phyloP scores from a whole-genome alignment of 1,140 invertebrate genomes.

The Bombus superbus region DNA sequence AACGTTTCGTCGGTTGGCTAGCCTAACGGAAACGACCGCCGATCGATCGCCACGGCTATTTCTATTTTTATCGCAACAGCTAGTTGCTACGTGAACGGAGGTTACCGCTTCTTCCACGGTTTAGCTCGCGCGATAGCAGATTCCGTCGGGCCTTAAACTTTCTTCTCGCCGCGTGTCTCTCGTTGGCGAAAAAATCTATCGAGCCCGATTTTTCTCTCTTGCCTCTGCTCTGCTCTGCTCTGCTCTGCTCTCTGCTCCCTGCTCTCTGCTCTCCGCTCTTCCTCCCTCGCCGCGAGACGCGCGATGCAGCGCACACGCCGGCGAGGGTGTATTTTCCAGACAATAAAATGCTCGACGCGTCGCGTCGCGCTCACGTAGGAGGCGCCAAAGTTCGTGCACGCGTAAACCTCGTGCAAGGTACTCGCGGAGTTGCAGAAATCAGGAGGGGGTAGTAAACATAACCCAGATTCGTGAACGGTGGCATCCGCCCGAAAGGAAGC shows the following conservation, averaged over 20 bases:
- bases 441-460: conserved; percentile 73
- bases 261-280: too few relatives aligned
- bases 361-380: conserved; percentile 13
- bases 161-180: not conserved
- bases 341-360: not conserved
- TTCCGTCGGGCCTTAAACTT: not conserved
- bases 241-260: too few relatives aligned
- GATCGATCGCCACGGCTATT: conserved; percentile 61
- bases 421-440: not conserved
- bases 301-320: too few relatives aligned
- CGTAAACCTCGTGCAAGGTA: conserved; percentile 31
- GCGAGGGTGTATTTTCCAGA: not conserved
- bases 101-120: conserved; percentile 30
- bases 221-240: too few relatives aligned
- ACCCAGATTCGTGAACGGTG: conserved; percentile 69
- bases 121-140: not conserved
- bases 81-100: conserved; percentile 54
- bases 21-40: conserved; percentile 49
- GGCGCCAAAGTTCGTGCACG: conserved; percentile 34
- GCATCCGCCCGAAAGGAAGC: conserved; percentile 40
- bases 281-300: not conserved
- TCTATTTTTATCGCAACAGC: conserved; percentile 60
- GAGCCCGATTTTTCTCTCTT: too few relatives aligned
- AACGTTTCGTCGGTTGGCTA: conserved; percentile 9
- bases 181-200: too few relatives aligned